Conservation (phyloP, 2,113 vertebrate species). For the Excalfactoria chinensis region DNA sequence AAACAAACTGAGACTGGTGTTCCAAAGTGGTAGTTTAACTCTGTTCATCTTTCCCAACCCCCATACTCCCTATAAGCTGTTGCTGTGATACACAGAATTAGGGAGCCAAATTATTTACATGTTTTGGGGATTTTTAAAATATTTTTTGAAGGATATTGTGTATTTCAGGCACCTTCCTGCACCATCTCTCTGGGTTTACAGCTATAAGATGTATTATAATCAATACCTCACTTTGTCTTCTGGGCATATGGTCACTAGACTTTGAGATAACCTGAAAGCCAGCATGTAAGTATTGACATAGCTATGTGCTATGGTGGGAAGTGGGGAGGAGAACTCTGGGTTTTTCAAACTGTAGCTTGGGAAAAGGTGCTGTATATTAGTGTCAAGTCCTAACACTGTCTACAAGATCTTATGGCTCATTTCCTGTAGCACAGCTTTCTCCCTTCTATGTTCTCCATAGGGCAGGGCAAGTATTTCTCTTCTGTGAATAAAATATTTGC, state of each 20-base stretch:
- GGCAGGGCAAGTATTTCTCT: conserved; percentile 14
- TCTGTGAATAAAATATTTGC: conserved; percentile 16
- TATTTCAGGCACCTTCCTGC: not conserved
- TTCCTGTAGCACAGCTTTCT: conserved; percentile 16
- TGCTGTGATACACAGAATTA: not conserved
- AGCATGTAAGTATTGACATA: rapidly evolving
- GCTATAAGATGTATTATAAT: not conserved
- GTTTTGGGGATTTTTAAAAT: not conserved
- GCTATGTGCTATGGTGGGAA: not conserved
- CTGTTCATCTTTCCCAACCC: not conserved
- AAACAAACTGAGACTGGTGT: not conserved
- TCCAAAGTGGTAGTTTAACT: not conserved
- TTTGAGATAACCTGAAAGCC: not conserved
- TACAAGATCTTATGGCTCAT: conserved; percentile 17
- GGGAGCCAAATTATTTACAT: not conserved
- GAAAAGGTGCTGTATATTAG: not conserved
- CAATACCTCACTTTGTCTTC: not conserved
- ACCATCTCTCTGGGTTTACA: not conserved
- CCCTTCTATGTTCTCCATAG: not conserved
- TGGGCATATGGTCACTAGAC: not conserved
- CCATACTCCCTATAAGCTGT: not conserved
- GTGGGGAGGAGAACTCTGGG: not conserved
- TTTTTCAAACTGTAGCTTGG: not conserved
- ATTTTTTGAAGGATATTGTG: not conserved
- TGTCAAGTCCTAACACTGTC: not conserved